Percentiles rank a stretch among this genome's conserved stretches.
phyloP scores from a whole-genome alignment of 2,797 vertebrate genomes.

The Leptodactylus fallax region DNA sequence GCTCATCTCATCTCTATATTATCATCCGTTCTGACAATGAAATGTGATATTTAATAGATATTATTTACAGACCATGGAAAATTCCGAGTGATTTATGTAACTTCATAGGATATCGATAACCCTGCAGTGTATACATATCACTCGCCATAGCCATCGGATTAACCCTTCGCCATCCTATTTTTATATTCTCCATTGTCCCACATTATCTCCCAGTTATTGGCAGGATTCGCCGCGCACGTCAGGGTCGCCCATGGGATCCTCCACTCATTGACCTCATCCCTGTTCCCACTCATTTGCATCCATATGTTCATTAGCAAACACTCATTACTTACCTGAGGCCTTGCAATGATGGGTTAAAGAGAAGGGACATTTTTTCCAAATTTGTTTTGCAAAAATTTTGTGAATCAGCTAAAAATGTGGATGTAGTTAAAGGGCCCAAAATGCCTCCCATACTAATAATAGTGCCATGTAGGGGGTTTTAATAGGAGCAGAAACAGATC shows the following conservation, averaged over 20 bases:
- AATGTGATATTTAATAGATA: background rate
- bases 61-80: background rate
- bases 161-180: background rate
- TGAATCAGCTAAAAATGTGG: too few relatives aligned
- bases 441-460: too few relatives aligned
- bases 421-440: too few relatives aligned
- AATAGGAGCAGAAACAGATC: too few relatives aligned
- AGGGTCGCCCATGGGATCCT: background rate
- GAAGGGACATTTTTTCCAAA: background rate
- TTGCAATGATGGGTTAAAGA: background rate
- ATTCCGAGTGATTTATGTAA: background rate
- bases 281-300: background rate
- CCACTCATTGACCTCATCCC: background rate
- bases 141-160: background rate
- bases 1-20: background rate
- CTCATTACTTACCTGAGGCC: background rate
- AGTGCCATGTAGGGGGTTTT: too few relatives aligned
- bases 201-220: background rate
- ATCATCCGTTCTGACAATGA: background rate
- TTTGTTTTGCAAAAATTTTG: background rate
- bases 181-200: background rate
- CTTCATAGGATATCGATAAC: too few relatives aligned
- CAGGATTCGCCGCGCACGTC: background rate
- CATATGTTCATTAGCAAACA: background rate
- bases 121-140: too few relatives aligned